A percentile compares a stretch with the other conserved stretches of the same genome.
Conservation (phyloP, 1,140 invertebrate genomes). For the Brachionus manjavacas region DNA sequence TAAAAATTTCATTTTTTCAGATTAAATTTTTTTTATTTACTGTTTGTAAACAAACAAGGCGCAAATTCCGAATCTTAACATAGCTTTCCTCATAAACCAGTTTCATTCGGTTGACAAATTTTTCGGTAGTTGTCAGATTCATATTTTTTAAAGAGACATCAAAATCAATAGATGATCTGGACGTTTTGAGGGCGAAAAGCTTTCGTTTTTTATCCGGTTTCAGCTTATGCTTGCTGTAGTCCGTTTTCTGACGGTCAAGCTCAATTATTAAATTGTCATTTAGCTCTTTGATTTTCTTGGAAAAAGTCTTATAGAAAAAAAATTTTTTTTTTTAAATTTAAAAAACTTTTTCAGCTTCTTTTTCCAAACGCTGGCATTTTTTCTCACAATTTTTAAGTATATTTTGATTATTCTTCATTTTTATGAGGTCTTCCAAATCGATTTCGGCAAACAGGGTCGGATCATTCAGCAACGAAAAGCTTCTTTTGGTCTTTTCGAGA, state of each 20-base stretch:
- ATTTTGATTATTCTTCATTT: not conserved
- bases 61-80: not conserved
- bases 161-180: conserved; percentile 9
- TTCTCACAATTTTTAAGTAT: not conserved
- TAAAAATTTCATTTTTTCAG: not conserved
- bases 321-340: not conserved
- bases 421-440: conserved; percentile 13
- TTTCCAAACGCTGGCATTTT: conserved; percentile 10
- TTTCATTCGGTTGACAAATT: not conserved
- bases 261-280: not conserved
- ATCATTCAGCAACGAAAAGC: not conserved
- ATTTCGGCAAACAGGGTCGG: not conserved
- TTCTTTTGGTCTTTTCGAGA: not conserved
- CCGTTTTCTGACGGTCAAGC: not conserved
- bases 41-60: not conserved
- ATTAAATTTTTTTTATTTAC: not conserved
- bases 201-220: conserved; percentile 32
- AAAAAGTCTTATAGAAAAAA: not conserved
- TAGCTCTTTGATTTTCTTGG: conserved; percentile 31
- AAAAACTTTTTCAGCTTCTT: conserved; percentile 32
- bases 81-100: not conserved
- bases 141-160: not conserved
- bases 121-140: conserved; percentile 14
- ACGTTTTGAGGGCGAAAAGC: not conserved
- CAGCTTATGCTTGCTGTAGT: not conserved